Base-by-base conservation (phyloP, 2,888 invertebrate genomes). In the Rhagium mordax region DNA sequence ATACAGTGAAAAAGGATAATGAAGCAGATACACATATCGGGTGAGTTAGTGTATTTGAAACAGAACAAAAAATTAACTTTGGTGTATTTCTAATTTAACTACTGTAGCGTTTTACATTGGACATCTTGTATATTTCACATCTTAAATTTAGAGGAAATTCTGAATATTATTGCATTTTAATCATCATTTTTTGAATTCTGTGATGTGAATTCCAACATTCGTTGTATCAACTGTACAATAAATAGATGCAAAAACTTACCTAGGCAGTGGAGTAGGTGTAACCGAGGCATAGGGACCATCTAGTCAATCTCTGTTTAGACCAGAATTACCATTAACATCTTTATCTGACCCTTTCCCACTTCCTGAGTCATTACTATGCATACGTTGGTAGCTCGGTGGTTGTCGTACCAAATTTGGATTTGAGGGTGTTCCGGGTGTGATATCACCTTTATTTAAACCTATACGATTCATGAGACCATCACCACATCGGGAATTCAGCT, bases 291-390 rank as follows among this genome's bases (percentile, higher is more conserved):
- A 90, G 90, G 92, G 91, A 90, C 91, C 91, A 89, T 94, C 94
- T 94, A 95, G 94, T 95, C 94, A 95, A 90, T 95, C 89, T 75
- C 82, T 78, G 70, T 69, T 73, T 16, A 80, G 70, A 70, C 89
- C 88, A 60, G 88, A 85, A 79, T 86, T 88, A 62, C 89, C 90
- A 82, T 90, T 91, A 78, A 89, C 89, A 83, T 94, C 92, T 87
- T 94, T 94, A 84, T 94, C 94, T 81, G 92, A 93, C 72, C 92
- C 90, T 81, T 93, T 91, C n/a, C 89, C 91, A 78, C 89, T 89
- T 41, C 88, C 89, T 83, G 94, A 95, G 86, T 96, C 96, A 86
- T 94, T 95, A 86, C 95, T 96, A 88, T 94, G 94, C 93, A 95
- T 95, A 82, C 96, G 91, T 87, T 95, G 95, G 89, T 95, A 96